These are phyloP conservation scores for Peromyscus nudipes DNA, from an alignment of 2,797 vertebrate species.

Conservation along the genomic window DNA sequence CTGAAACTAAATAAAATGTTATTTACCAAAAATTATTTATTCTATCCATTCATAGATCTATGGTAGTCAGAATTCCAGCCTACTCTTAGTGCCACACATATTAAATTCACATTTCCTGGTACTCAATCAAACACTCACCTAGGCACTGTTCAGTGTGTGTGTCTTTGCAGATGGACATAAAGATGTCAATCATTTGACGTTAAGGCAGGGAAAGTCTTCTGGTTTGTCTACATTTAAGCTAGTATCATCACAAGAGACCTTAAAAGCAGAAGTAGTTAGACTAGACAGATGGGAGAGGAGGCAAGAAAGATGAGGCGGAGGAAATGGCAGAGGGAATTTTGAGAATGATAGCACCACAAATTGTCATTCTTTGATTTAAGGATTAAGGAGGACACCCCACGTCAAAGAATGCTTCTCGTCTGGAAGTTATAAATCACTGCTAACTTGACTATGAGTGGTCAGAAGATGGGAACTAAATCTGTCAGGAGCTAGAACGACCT, in stretches of 20 bases:
- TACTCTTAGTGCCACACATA: background rate
- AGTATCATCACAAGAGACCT: background rate
- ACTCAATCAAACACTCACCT: background rate
- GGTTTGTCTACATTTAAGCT: background rate
- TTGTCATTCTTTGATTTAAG: background rate
- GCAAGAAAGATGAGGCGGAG: background rate
- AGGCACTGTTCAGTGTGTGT: rapidly evolving
- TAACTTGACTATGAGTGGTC: background rate
- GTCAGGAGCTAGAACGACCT: background rate
- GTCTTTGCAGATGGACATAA: background rate
- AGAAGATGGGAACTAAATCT: background rate
- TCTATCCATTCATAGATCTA: background rate
- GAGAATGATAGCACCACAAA: background rate
- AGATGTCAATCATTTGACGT: background rate
- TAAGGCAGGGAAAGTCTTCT: background rate
- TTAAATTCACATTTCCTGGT: background rate
- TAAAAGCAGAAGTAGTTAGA: background rate
- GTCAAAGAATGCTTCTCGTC: background rate
- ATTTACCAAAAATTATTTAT: background rate
- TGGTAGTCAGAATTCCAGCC: background rate
- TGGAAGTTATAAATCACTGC: background rate
- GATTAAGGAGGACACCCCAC: background rate
- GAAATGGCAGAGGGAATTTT: background rate
- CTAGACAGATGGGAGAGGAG: background rate
- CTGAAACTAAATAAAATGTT: background rate